Conservation (phyloP, 2,113 vertebrate genomes). For the Limanda limanda region DNA sequence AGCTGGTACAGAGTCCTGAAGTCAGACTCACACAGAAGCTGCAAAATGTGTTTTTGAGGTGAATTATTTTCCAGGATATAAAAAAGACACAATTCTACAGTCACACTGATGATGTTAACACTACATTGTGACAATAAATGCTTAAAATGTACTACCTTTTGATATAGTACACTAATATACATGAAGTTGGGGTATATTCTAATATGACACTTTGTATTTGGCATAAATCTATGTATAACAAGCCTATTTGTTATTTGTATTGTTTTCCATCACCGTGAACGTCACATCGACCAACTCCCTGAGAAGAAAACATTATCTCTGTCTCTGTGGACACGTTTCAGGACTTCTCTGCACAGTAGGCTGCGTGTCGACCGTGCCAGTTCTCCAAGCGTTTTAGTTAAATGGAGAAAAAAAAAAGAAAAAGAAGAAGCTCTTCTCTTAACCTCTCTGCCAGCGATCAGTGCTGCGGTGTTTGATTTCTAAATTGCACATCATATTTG, state of each 20-base stretch:
- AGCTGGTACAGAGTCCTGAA: conserved; percentile 50
- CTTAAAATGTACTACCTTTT: not conserved
- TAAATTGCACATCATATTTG: conserved; percentile 71
- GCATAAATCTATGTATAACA: conserved; percentile 17
- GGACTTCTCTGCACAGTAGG: conserved; percentile 28
- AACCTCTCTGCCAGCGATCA: conserved; percentile 52
- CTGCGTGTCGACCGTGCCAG: conserved; percentile 40
- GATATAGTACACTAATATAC: not conserved
- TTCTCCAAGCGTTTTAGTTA: conserved; percentile 41
- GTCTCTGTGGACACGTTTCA: conserved; percentile 20
- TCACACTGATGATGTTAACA: not conserved
- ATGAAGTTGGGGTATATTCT: no score
- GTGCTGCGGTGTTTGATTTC: conserved; percentile 65
- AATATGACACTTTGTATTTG: conserved; percentile 12
- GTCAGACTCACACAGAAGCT: conserved; percentile 7
- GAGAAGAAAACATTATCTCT: conserved; percentile 23
- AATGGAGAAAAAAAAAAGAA: conserved; percentile 7
- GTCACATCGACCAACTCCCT: conserved; percentile 29
- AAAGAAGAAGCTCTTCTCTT: conserved; percentile 46
- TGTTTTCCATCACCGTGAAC: conserved; percentile 18
- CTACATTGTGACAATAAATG: not conserved
- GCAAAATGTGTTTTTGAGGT: not conserved
- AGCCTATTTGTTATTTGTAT: conserved; percentile 32
- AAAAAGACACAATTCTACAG: no score
- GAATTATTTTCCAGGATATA: not conserved